A percentile compares a stretch with the other conserved stretches of the same genome.
These are phyloP conservation scores for Gavia stellata DNA, from an alignment of 2,113 vertebrate genomes.

Conservation along the genomic window DNA sequence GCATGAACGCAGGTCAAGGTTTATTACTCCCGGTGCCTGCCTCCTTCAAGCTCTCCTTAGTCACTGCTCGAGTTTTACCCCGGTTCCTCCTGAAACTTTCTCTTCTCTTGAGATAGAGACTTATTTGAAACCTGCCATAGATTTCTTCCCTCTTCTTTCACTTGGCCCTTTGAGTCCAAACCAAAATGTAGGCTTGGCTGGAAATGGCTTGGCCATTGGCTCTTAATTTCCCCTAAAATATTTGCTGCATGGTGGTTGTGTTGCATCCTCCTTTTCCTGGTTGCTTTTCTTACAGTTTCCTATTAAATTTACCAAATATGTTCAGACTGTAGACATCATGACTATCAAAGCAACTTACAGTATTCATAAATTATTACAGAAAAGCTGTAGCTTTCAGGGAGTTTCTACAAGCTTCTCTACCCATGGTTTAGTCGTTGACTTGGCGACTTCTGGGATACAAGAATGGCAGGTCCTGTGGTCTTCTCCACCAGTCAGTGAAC, in stretches of 20 bases:
- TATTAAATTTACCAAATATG: background rate
- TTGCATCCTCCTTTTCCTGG: background rate
- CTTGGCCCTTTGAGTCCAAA: background rate
- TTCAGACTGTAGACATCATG: background rate
- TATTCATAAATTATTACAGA: background rate
- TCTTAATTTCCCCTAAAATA: background rate
- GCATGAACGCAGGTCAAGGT: background rate
- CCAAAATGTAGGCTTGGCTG: background rate
- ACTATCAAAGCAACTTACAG: background rate
- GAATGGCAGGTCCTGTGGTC: background rate
- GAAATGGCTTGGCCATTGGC: background rate
- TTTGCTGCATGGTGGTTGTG: accelerated
- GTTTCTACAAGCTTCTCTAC: background rate
- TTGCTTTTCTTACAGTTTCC: background rate
- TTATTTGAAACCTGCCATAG: background rate
- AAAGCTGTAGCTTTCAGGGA: background rate
- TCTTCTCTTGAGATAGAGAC: background rate
- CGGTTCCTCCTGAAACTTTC: background rate
- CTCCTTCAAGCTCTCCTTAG: background rate
- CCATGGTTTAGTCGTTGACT: background rate
- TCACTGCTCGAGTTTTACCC: background rate
- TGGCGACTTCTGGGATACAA: background rate
- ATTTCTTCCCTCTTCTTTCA: background rate
- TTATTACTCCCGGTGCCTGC: background rate
- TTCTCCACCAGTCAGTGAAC: background rate